phyloP scores from a whole-genome alignment of 1,140 invertebrate genomes.

The Pogonognathellus flavescens region DNA sequence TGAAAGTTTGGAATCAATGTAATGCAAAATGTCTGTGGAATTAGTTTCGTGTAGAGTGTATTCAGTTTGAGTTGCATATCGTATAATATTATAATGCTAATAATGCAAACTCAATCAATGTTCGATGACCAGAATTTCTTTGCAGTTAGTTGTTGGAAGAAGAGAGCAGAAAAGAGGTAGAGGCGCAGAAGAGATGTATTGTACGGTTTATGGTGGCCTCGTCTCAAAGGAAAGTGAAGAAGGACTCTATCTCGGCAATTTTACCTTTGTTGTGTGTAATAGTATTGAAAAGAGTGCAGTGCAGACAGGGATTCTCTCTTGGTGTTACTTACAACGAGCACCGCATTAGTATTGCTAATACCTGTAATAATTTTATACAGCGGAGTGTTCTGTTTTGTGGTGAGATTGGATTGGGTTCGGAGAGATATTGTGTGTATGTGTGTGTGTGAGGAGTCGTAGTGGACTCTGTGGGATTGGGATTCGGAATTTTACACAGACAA shows the following conservation, averaged over 20 bases:
- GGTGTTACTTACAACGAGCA: not conserved
- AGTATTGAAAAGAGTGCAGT: not conserved
- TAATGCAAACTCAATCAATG: no score
- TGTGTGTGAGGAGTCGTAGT: not conserved
- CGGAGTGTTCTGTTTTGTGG: not conserved
- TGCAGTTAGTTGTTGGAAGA: no score
- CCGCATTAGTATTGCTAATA: not conserved
- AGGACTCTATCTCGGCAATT: slow-evolving; percentile 1
- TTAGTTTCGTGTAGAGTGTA: no score
- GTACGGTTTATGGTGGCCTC: not conserved
- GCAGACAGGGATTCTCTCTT: not conserved
- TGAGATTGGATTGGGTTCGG: slow-evolving; percentile 12
- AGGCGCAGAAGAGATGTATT: not conserved
- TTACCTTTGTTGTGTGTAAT: not conserved
- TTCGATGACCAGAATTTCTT: no score
- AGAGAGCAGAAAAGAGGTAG: no score
- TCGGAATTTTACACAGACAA: not conserved
- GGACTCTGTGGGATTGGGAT: not conserved
- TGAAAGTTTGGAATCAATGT: no score
- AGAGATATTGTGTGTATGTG: slow-evolving; percentile 3
- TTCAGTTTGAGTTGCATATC: no score
- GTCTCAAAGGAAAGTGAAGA: slow-evolving; percentile 25
- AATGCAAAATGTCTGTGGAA: no score
- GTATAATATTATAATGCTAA: no score
- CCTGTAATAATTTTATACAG: not conserved